Percentiles rank a stretch among this genome's conserved stretches.
phyloP scores from a whole-genome alignment of 2,113 vertebrate species.

The Ifrita kowaldi region DNA sequence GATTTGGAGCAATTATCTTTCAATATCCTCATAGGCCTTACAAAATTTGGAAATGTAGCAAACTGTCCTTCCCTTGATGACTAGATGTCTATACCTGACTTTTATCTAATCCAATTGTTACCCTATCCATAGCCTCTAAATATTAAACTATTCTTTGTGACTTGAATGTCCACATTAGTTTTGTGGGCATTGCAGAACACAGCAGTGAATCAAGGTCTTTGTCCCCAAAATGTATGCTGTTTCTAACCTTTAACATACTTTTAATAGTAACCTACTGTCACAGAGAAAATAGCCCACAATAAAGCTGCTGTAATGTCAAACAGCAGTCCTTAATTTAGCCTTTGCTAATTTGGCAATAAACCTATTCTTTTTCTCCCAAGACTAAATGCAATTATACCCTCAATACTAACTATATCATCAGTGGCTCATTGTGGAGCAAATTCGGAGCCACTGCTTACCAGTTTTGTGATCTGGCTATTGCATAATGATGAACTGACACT shows the following conservation, averaged over 20 bases:
- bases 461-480: not conserved
- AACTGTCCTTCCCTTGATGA: not conserved
- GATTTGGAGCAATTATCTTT: not conserved
- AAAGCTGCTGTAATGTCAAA: not conserved
- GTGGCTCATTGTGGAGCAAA: not conserved
- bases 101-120: not conserved
- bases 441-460: not conserved
- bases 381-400: not conserved
- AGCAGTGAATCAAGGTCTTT: not conserved
- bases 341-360: not conserved
- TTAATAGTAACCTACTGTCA: not conserved
- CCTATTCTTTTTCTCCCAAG: not conserved
- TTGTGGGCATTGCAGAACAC: not conserved
- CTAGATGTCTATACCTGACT: not conserved
- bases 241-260: not conserved
- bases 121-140: not conserved
- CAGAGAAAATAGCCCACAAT: not conserved
- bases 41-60: not conserved
- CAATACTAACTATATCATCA: not conserved
- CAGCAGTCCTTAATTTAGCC: not conserved
- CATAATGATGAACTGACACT: not conserved
- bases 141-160: not conserved
- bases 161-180: not conserved
- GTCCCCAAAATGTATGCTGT: not conserved
- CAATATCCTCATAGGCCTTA: not conserved